Base-by-base conservation (phyloP, 64 coral and sea anemone species). In the Pocillopora damicornis region DNA sequence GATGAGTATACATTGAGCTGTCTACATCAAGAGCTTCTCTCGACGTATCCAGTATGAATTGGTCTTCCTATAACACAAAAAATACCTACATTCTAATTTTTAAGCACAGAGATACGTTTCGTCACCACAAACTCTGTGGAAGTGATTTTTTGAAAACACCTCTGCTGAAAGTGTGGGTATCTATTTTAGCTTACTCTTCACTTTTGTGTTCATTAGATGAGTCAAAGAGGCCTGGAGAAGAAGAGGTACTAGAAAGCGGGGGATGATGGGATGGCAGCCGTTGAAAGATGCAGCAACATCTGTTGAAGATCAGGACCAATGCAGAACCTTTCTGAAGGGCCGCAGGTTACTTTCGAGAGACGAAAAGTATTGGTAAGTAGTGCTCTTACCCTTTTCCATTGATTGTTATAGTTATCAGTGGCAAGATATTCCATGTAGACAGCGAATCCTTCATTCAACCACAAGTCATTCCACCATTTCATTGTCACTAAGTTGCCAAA, bases 401-500 rank as follows among this genome's bases (percentile, higher is more conserved):
- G 38, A 58, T 37, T 5, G 37, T 86, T 51, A 13, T 18, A 69
- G 20, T 86, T 36, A 74, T 86, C 62, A 25, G 83, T 86, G 23
- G 65, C 83, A 13, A 86, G 62, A n/a, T 86, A 86, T 59, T 86
- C 83, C 83, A 86, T 73, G 83, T 63, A 88, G 10, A 66, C 61
- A 1, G 91, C 91, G 75, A 92, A 92, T 58, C 91, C 86, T 92
- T 92, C 91, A 61, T 92, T 92, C 78, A 92, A n/a, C 91, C 91
- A 92, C 59, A 92, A 26, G 56, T 92, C 91, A 18, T 88, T 92
- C 91, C 91, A 92, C 91, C 91, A 92, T 17, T 80, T 72, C 76
- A 87, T 87, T 0, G 91, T 87, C 1, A 92, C 91, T 11, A 92
- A 58, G 69, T 92, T 88, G 13, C 91, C 91, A 76, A 92, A 92